A percentile compares a stretch with the other conserved stretches of the same genome.
Evolutionary conservation across 1,140 invertebrate species (phyloP).

Genomic region (Riptortus pedestris): DNA sequence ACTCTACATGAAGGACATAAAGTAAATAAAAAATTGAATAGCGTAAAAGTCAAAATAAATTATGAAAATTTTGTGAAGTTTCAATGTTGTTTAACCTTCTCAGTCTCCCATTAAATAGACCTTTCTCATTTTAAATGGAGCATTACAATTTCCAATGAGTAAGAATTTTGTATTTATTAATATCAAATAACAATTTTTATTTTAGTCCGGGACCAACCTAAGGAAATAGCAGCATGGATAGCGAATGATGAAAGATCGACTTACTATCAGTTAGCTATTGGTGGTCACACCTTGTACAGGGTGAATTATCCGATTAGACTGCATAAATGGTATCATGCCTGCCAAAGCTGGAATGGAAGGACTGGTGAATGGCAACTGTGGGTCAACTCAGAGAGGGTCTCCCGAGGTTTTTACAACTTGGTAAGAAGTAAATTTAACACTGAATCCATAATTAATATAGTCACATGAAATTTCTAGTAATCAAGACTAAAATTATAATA

Average conservation of each 20-base stretch:
- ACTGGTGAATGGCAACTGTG: conserved; percentile 79
- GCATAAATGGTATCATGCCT: conserved; percentile 74
- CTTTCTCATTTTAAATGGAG: background rate
- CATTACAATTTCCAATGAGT: background rate
- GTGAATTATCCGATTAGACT: conserved; percentile 68
- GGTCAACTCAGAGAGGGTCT: conserved; percentile 70
- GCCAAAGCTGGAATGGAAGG: conserved; percentile 73
- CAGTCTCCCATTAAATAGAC: too few relatives aligned
- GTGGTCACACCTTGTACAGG: conserved; percentile 67
- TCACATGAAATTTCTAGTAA: too few relatives aligned
- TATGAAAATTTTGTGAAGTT: background rate
- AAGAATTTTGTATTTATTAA: background rate
- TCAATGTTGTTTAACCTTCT: background rate
- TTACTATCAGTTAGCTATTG: conserved; percentile 65
- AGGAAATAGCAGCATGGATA: conserved; percentile 62
- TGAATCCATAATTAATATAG: too few relatives aligned
- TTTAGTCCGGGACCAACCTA: conserved; percentile 55
- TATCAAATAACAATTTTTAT: background rate
- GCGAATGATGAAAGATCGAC: conserved; percentile 64
- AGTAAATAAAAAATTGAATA: too few relatives aligned
- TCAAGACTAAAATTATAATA: too few relatives aligned
- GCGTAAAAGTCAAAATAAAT: too few relatives aligned
- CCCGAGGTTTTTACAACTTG: conserved; percentile 70
- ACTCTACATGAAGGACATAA: too few relatives aligned
- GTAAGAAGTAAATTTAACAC: too few relatives aligned